Percentiles rank a stretch among this genome's conserved stretches.
Conservation (phyloP, 2,797 vertebrate species). For the Perodicticus potto region DNA sequence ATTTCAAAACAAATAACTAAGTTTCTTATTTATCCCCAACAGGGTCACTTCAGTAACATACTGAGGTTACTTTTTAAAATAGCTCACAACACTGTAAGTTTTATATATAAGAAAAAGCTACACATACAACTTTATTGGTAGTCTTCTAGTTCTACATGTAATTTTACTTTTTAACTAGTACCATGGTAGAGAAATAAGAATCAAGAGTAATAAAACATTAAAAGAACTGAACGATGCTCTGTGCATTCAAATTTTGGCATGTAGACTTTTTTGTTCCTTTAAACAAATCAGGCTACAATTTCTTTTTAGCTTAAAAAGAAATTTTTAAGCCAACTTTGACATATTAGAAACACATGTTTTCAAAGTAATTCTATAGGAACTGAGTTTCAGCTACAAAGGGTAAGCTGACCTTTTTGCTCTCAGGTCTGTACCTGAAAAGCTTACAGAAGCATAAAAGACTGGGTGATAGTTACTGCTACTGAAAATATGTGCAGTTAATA, state of each 20-base stretch:
- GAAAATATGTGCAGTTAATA: not conserved
- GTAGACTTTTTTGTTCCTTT: constrained; percentile 39
- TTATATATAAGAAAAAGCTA: not conserved
- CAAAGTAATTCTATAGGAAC: constrained; percentile 55
- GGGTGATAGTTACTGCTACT: not conserved
- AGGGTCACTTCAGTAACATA: not conserved
- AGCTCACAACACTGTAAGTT: not conserved
- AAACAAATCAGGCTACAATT: constrained; percentile 64
- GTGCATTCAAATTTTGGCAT: constrained; percentile 19
- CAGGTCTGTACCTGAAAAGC: not conserved
- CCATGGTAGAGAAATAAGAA: constrained; percentile 17
- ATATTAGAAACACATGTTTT: constrained; percentile 73
- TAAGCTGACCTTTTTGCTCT: constrained; percentile 36
- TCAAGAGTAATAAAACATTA: constrained; percentile 32
- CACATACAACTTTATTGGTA: not conserved
- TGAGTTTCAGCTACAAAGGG: constrained; percentile 22
- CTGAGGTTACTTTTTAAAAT: constrained; percentile 23
- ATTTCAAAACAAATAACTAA: constrained; percentile 57
- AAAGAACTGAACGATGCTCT: not conserved
- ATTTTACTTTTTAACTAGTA: constrained; percentile 40
- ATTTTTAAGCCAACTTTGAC: constrained; percentile 63
- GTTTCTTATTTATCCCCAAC: not conserved
- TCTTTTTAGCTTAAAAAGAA: constrained; percentile 58
- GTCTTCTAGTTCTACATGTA: constrained; percentile 16
- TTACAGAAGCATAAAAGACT: constrained; percentile 14